phyloP scores from a whole-genome alignment of 2,888 invertebrate species.

The Sisyra nigra region DNA sequence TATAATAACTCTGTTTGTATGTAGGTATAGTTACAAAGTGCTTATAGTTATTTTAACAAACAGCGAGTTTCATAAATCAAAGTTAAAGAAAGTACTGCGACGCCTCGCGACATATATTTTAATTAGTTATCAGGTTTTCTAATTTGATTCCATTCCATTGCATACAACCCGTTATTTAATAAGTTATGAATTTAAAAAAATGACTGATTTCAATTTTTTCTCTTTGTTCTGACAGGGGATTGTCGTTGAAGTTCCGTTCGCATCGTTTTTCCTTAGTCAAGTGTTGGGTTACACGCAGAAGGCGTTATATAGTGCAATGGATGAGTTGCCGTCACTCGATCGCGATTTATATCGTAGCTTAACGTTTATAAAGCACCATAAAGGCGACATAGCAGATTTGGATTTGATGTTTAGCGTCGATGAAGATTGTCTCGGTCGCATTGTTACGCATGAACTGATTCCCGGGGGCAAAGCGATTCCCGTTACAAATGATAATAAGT shows the following conservation, averaged over 20 bases:
- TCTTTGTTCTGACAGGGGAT: conserved; percentile 57
- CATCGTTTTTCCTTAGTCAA: conserved; percentile 94
- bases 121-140: too few species aligned
- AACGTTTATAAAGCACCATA: conserved; percentile 87
- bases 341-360: conserved; percentile 90
- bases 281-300: conserved; percentile 86
- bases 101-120: too few species aligned
- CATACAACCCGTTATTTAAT: too few species aligned
- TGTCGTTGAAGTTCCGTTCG: conserved; percentile 96
- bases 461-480: conserved; percentile 87
- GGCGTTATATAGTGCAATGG: conserved; percentile 90
- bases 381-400: conserved; percentile 82
- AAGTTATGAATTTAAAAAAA: neutral
- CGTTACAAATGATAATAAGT: conserved; percentile 96
- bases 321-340: conserved; percentile 94
- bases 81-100: too few species aligned
- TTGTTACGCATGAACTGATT: conserved; percentile 88
- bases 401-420: conserved; percentile 94
- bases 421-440: conserved; percentile 84
- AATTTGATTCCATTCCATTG: too few species aligned
- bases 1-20: too few species aligned
- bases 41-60: too few species aligned
- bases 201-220: neutral
- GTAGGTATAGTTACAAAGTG: too few species aligned
- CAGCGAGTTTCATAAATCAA: too few species aligned